Base-by-base conservation (phyloP, 2,888 invertebrate species). In the Ectemnius cavifrons region DNA sequence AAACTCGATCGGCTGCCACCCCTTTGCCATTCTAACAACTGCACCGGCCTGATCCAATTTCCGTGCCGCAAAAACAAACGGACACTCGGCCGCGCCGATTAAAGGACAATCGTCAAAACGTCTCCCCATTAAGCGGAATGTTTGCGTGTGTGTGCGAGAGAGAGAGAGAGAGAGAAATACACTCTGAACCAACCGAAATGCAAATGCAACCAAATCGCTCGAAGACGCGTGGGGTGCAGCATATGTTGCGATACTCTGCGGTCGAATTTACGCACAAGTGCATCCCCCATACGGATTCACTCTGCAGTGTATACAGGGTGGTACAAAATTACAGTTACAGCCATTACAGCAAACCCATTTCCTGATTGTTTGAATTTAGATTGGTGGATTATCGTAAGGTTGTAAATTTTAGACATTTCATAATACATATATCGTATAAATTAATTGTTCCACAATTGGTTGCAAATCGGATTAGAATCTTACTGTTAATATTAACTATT, bases 171-270 rank as follows among this genome's bases (percentile, higher is more conserved):
- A 37, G 37, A 37, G 37, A 11, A 37, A 37, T 37, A 56, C 72
- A 65, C 69, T 23, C 69, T 67, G 59, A 68, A 66, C 69, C 69
- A 59, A 5, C 58, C 61, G 65, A 63, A 78, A 37, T 77, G 80
- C 79, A 80, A 79, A 82, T 79, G 71, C 60, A 56, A 27, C 62
- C 71, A 74, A 78, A 67, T 72, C 72, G 68, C 71, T 67, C 71
- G 59, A 61, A 67, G 72, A 75, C 77, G 77, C 71, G 82, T 73
- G 72, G 69, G 66, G 27, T 63, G 63, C 37, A 67, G 72, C 82
- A 82, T 83, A 82, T 82, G 82, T 75, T 73, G 73, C 76, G 71
- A 71, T 80, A 78, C 64, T 75, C 76, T 75, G 75, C 49, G 82
- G 80, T 79, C 75, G 81, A 79, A 79, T 81, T 82, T 71, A 69